Conservation (phyloP, 2,113 vertebrate species). For the Actinemys pallida region DNA sequence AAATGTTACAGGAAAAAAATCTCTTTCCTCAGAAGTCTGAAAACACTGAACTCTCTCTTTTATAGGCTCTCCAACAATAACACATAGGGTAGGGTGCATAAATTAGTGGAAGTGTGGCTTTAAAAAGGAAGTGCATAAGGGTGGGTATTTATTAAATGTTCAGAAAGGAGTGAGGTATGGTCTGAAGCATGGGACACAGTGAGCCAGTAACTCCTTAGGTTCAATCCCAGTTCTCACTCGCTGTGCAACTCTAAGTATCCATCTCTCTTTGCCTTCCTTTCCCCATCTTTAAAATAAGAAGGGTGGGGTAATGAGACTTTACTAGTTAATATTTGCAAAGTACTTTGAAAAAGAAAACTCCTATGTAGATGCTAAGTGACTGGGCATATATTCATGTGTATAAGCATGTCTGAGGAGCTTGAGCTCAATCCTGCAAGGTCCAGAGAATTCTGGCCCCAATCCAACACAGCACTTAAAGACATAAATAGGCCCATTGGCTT, state of each 20-base stretch:
- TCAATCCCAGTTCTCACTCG: neutral
- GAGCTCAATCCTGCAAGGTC: neutral
- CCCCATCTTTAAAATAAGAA: neutral
- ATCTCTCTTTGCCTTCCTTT: neutral
- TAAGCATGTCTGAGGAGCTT: neutral
- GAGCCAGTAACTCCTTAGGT: neutral
- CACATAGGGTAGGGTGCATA: rapidly evolving
- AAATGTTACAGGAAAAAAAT: neutral
- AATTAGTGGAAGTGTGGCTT: neutral
- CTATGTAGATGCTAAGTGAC: neutral
- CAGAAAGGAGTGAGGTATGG: neutral
- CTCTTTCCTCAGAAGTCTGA: neutral
- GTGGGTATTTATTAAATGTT: neutral
- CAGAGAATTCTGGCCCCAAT: neutral
- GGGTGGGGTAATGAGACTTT: neutral
- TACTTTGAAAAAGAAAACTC: neutral
- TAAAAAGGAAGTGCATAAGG: neutral
- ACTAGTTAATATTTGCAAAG: neutral
- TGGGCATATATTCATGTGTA: neutral
- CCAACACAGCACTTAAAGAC: neutral
- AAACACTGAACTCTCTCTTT: neutral
- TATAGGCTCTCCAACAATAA: neutral
- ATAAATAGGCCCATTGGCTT: neutral
- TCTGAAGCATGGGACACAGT: neutral
- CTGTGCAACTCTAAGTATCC: neutral